A percentile compares a stretch with the other conserved stretches of the same genome.
These are phyloP conservation scores for Chionis minor DNA, from an alignment of 2,113 vertebrate species.

Conservation along the genomic window DNA sequence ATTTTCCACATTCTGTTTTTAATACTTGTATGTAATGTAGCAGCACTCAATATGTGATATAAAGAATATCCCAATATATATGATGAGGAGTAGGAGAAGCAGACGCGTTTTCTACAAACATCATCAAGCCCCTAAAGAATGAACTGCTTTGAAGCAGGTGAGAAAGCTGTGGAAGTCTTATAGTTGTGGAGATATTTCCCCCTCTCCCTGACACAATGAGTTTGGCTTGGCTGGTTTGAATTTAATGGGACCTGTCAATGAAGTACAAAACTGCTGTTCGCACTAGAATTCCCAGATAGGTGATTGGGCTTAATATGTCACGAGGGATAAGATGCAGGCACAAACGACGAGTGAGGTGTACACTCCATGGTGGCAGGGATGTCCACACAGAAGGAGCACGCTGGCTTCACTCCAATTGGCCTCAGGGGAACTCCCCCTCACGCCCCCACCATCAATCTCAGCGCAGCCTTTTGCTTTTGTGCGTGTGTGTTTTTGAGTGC, in stretches of 20 bases:
- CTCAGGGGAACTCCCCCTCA: background rate
- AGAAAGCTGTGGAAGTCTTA: background rate
- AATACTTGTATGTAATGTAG: fast-evolving
- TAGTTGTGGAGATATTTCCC: background rate
- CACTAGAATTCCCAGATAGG: background rate
- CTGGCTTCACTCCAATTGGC: fast-evolving
- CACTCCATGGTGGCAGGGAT: fast-evolving
- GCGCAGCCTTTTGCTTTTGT: background rate
- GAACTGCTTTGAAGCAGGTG: background rate
- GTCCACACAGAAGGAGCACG: fast-evolving
- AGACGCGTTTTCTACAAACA: background rate
- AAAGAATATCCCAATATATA: background rate
- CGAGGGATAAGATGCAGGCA: background rate
- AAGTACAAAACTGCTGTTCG: background rate
- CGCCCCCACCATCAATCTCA: background rate
- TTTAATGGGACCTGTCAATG: background rate
- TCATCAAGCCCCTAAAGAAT: background rate
- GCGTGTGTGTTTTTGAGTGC: fast-evolving
- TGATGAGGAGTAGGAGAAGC: background rate
- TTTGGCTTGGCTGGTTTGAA: background rate
- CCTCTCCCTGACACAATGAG: background rate
- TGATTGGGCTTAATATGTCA: background rate
- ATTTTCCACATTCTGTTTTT: background rate
- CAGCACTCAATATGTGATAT: background rate
- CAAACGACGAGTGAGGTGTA: fast-evolving